These are phyloP conservation scores for Benthochromis sp. DNA, from an alignment of 2,113 vertebrate genomes.

Conservation along the genomic window DNA sequence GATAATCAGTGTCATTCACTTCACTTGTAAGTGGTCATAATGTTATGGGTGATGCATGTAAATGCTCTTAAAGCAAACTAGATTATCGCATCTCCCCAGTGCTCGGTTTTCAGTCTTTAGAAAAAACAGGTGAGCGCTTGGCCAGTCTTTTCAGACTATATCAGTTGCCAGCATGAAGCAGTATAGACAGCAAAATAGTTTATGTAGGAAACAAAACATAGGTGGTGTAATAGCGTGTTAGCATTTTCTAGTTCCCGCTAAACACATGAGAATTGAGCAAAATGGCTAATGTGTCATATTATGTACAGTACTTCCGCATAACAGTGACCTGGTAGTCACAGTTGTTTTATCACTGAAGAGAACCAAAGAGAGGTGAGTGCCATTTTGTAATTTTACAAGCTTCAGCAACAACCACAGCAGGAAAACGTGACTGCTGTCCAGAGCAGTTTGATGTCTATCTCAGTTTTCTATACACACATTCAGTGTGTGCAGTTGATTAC, in stretches of 20 bases:
- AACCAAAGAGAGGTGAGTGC: neutral
- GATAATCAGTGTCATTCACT: neutral
- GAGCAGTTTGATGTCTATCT: neutral
- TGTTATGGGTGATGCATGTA: neutral
- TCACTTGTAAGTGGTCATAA: neutral
- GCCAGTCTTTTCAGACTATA: neutral
- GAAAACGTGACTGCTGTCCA: neutral
- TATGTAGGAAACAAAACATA: neutral
- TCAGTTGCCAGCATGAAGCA: neutral
- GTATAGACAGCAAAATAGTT: neutral
- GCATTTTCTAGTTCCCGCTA: neutral
- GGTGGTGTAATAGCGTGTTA: neutral
- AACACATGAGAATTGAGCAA: neutral
- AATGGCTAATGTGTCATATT: neutral
- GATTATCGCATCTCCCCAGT: neutral
- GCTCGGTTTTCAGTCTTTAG: neutral
- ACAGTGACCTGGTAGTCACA: neutral
- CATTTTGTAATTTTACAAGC: neutral
- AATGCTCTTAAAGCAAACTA: neutral
- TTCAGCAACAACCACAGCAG: neutral
- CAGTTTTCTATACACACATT: neutral
- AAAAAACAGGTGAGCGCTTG: neutral
- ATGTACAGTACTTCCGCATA: neutral
- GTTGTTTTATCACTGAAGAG: neutral
- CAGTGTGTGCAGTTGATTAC: neutral